Base-by-base conservation (phyloP, 2,797 vertebrate genomes). In the Fundulus diaphanus region DNA sequence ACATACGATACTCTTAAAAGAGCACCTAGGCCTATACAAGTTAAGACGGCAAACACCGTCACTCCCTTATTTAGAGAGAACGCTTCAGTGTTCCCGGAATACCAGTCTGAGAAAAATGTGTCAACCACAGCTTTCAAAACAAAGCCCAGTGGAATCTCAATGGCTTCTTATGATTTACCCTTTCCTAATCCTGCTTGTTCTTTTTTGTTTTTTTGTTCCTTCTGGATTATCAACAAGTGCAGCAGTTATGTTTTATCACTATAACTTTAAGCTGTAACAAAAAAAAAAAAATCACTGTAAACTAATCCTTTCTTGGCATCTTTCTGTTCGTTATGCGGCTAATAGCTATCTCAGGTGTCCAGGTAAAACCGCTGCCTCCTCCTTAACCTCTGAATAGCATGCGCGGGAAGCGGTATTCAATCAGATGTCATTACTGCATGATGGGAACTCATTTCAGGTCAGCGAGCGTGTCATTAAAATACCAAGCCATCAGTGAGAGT, bases 41-140 rank as follows among this genome's bases (percentile, higher is more conserved):
- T 72, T 52, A 51, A 77, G 67, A 74, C 70, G 31, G 52, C 83
- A 86, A 70, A 80, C 79, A 81, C 52, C 46, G 72, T 77, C 73
- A 72, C 82, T 82, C 78, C 72, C 63, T 74, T 68, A 27, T 57
- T 33, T 61, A 81, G 44, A 72, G 7, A 67, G 66, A 71, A 74
- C 70, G 74, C 78, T 29, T 83, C 73, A 78, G 65, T 82, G 85
- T 89, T 77, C 51, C 90, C 69, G 80, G 90, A 92, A 93, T 77
- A 82, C 51, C 85, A 89, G 77, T 84, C 78, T 77, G 78, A 88
- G 85, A 86, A 84, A 90, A 91, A 85, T 78, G 92, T 90, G 89
- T 79, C 68, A 51, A 91, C 93, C 93, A 65, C 92, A 92, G 82
- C 85, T 92, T 80, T 89, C 80, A 92, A 93, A 94, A 93, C 92